Evolutionary conservation across 2,888 invertebrate genomes (phyloP).

Genomic region (Pherbina coryleti): DNA sequence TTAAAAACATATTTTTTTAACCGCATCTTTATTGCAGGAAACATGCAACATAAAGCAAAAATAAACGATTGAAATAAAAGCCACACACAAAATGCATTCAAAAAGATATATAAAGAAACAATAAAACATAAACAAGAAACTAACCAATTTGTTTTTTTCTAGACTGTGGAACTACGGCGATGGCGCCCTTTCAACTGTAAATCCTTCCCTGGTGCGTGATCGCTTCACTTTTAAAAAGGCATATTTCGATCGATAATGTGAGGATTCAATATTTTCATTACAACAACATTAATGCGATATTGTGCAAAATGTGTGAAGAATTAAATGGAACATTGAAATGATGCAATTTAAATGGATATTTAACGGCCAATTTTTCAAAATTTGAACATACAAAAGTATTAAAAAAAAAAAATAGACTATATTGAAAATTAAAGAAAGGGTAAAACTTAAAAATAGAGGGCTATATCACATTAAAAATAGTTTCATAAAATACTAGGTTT

Average conservation of each 20-base stretch:
- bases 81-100: not conserved
- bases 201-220: conserved; percentile 83
- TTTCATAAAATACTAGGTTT: not conserved
- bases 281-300: conserved; percentile 25
- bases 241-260: not conserved
- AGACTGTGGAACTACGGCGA: conserved; percentile 63
- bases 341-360: not conserved
- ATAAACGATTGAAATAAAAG: not conserved
- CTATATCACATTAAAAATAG: not conserved
- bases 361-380: conserved; percentile 27
- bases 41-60: not conserved
- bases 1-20: no score
- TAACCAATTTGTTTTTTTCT: conserved; percentile 51
- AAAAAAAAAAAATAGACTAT: not conserved
- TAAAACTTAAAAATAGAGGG: not conserved
- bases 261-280: conserved; percentile 20
- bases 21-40: not conserved
- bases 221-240: conserved; percentile 75
- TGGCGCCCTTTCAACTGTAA: conserved; percentile 74
- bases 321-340: not conserved
- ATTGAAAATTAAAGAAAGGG: conserved; percentile 2
- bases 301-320: conserved; percentile 18
- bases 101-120: not conserved
- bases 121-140: conserved; percentile 38
- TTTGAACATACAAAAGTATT: conserved; percentile 6